phyloP scores from a whole-genome alignment of 2,797 vertebrate genomes.

The Silurus aristotelis region DNA sequence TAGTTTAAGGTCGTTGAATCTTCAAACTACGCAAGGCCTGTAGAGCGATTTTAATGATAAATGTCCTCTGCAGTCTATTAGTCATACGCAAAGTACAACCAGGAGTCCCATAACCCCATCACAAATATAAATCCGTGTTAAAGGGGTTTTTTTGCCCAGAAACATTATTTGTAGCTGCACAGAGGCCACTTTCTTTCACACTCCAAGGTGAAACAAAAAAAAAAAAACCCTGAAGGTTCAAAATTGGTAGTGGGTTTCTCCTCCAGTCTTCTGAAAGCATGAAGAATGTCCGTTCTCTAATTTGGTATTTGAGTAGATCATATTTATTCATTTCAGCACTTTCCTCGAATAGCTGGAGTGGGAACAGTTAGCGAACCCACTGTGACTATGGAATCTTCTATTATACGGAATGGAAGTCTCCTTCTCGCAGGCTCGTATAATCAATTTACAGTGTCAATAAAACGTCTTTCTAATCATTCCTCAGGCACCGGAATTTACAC shows the following conservation, averaged over 20 bases:
- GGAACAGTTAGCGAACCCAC: conserved; percentile 8
- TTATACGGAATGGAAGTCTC: conserved; percentile 43
- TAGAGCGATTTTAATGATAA: conserved; percentile 52
- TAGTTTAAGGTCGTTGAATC: conserved; percentile 43
- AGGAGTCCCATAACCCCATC: conserved; percentile 31
- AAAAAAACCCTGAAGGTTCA: not conserved
- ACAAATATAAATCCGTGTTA: conserved; percentile 38
- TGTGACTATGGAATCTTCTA: not conserved
- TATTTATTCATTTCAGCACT: conserved; percentile 9
- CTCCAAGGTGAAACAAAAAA: conserved; percentile 16
- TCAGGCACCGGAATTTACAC: conserved; percentile 64
- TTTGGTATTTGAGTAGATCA: conserved; percentile 23
- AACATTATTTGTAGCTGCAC: conserved; percentile 28
- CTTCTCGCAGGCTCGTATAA: conserved; percentile 68
- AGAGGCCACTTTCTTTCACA: conserved; percentile 26
- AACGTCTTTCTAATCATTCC: conserved; percentile 75
- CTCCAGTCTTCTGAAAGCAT: not conserved
- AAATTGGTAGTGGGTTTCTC: not conserved
- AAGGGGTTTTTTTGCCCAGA: conserved; percentile 17
- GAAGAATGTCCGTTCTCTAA: not conserved
- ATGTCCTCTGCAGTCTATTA: conserved; percentile 55
- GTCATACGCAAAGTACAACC: conserved; percentile 47
- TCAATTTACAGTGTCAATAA: conserved; percentile 78
- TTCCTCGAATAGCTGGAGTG: not conserved
- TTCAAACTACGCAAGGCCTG: conserved; percentile 40